A percentile compares a stretch with the other conserved stretches of the same genome.
Evolutionary conservation across 2,888 invertebrate species (phyloP).

Genomic region (Netelia virgata): DNA sequence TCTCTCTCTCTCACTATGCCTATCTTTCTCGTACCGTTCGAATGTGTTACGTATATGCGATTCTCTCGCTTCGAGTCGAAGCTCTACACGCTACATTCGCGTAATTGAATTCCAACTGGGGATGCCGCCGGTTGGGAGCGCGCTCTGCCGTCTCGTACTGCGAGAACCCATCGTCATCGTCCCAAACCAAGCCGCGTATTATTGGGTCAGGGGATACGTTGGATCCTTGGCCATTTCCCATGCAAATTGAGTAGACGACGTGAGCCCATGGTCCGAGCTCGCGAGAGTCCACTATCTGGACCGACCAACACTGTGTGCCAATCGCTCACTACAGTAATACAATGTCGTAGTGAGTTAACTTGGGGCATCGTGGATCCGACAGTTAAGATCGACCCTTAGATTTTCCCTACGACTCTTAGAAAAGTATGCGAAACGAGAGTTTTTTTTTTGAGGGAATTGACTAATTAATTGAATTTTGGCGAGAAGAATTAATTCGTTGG

Average conservation of each 20-base stretch:
- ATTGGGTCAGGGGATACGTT: conserved; percentile 74
- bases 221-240: conserved; percentile 75
- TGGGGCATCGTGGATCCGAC: no score
- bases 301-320: conserved; percentile 41
- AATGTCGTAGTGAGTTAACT: background rate
- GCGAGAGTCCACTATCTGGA: conserved; percentile 61
- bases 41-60: conserved; percentile 1
- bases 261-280: conserved; percentile 53
- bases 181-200: conserved; percentile 70
- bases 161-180: background rate
- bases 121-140: conserved; percentile 51
- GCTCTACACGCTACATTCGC: conserved; percentile 66
- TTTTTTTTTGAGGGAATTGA: no score
- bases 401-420: no score
- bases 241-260: conserved; percentile 77
- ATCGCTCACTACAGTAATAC: background rate
- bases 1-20: conserved; percentile 20
- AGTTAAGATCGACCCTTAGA: no score
- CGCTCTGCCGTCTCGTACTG: conserved; percentile 39
- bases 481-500: no score
- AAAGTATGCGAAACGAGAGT: no score
- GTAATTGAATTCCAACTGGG: conserved; percentile 77
- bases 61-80: conserved; percentile 43
- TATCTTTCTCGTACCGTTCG: conserved; percentile 5
- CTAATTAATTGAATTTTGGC: no score